Conservation (phyloP, 2,888 invertebrate species). For the Argynnis bischoffii region DNA sequence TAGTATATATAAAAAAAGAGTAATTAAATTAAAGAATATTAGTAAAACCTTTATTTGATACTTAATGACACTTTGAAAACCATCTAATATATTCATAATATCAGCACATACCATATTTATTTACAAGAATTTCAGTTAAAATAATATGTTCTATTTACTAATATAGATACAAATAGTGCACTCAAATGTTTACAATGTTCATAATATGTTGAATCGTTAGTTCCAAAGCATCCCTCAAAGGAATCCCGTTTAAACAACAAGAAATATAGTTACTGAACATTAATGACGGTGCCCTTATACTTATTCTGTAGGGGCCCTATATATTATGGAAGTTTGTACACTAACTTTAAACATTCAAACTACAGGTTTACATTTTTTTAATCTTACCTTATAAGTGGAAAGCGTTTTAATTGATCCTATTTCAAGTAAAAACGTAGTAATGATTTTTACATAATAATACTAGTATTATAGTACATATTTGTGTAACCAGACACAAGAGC, state of each 20-base stretch:
- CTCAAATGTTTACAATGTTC: conserved; percentile 30
- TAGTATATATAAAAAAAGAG: too few relatives aligned
- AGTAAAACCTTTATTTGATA: too few relatives aligned
- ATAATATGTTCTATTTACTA: background rate
- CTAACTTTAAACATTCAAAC: background rate
- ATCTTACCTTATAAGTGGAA: too few relatives aligned
- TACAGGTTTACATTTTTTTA: background rate
- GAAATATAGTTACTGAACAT: conserved; percentile 31
- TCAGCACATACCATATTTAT: too few relatives aligned
- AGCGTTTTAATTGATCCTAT: too few relatives aligned
- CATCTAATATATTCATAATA: too few relatives aligned
- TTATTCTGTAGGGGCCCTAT: conserved; percentile 4
- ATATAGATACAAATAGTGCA: background rate
- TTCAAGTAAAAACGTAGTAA: too few relatives aligned
- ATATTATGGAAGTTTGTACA: conserved; percentile 21
- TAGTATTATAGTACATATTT: too few relatives aligned
- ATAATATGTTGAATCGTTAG: conserved; percentile 34
- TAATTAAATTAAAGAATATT: too few relatives aligned
- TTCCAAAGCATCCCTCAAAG: conserved; percentile 26
- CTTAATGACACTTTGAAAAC: too few relatives aligned
- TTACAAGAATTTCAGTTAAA: background rate
- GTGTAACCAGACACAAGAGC: too few relatives aligned
- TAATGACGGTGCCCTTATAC: conserved; percentile 24
- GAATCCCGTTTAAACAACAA: conserved; percentile 43
- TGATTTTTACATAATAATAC: too few relatives aligned